A percentile compares a stretch with the other conserved stretches of the same genome.
Conservation (phyloP, 2,113 vertebrate species). For the Conger conger region DNA sequence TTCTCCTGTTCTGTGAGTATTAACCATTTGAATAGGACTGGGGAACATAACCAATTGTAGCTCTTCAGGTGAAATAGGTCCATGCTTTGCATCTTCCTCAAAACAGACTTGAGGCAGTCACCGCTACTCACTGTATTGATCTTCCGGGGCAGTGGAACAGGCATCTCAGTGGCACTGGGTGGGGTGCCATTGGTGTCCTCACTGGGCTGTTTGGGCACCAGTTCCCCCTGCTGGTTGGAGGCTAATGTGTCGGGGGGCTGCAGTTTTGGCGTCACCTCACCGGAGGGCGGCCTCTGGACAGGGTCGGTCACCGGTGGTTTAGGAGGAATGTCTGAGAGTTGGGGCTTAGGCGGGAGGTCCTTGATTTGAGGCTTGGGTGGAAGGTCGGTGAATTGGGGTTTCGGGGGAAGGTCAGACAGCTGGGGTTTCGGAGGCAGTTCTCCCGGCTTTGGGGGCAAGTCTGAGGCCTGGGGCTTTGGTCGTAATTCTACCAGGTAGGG, state of each 20-base stretch:
- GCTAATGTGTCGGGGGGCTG: conserved; percentile 72
- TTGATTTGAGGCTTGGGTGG: conserved; percentile 96
- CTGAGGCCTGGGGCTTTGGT: conserved; percentile 74
- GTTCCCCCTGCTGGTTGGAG: conserved; percentile 67
- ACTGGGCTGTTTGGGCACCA: conserved; percentile 72
- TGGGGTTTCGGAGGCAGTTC: conserved; percentile 89
- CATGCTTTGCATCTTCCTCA: not conserved
- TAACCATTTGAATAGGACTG: not conserved
- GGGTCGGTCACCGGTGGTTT: conserved; percentile 76
- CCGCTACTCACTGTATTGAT: conserved; percentile 83
- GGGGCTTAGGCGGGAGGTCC: conserved; percentile 93
- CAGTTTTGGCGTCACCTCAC: conserved; percentile 73
- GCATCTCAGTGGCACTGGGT: conserved; percentile 79
- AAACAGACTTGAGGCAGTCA: not conserved
- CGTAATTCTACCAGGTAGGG: conserved; percentile 81
- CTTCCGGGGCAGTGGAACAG: conserved; percentile 91
- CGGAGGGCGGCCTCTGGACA: conserved; percentile 66
- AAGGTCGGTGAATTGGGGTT: conserved; percentile 90
- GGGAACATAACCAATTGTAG: not conserved
- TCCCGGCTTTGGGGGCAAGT: conserved; percentile 84
- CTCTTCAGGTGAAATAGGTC: not conserved
- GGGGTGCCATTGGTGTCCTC: conserved; percentile 86
- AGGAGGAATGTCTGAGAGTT: conserved; percentile 80
- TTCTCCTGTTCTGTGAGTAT: not conserved
- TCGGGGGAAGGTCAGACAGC: conserved; percentile 90